Conservation (phyloP, 1,140 invertebrate genomes). For the Penaeus vannamei region DNA sequence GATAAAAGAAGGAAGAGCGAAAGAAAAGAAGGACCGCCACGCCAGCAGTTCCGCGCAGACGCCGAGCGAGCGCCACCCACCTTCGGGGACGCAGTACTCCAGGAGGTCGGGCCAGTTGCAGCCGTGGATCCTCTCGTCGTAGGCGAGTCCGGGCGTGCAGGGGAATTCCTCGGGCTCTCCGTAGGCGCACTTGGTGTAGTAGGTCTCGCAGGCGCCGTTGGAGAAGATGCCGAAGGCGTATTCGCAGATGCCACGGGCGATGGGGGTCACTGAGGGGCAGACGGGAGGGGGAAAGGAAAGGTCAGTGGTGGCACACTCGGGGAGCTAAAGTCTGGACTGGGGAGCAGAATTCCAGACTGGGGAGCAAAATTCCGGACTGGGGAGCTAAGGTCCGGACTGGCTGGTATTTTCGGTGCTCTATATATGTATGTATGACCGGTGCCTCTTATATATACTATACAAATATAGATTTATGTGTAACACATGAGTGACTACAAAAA, state of each 20-base stretch:
- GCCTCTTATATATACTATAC: too few relatives aligned
- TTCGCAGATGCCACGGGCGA: constrained; percentile 85
- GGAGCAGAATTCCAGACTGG: too few relatives aligned
- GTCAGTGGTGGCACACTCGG: too few relatives aligned
- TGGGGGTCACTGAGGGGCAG: constrained; percentile 78
- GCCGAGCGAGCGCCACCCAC: constrained; percentile 71
- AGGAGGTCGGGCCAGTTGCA: constrained; percentile 96
- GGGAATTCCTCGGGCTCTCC: constrained; percentile 84
- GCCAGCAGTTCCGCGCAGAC: neutral
- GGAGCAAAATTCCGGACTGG: too few relatives aligned
- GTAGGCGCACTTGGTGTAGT: constrained; percentile 88
- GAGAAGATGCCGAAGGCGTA: constrained; percentile 90
- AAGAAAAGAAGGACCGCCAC: neutral
- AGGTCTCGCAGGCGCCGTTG: constrained; percentile 84
- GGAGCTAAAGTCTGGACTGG: too few relatives aligned
- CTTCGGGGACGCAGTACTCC: constrained; percentile 89
- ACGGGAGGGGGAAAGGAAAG: neutral
- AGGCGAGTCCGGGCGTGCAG: constrained; percentile 89
- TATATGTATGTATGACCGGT: too few relatives aligned
- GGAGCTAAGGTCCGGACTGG: too few relatives aligned
- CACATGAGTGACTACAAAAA: too few relatives aligned
- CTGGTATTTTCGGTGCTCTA: too few relatives aligned
- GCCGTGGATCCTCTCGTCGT: constrained; percentile 87
- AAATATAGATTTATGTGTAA: too few relatives aligned
- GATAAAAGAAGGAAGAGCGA: neutral